Evolutionary conservation across 2,113 vertebrate genomes (phyloP).

Genomic region (Noturus placidus): DNA sequence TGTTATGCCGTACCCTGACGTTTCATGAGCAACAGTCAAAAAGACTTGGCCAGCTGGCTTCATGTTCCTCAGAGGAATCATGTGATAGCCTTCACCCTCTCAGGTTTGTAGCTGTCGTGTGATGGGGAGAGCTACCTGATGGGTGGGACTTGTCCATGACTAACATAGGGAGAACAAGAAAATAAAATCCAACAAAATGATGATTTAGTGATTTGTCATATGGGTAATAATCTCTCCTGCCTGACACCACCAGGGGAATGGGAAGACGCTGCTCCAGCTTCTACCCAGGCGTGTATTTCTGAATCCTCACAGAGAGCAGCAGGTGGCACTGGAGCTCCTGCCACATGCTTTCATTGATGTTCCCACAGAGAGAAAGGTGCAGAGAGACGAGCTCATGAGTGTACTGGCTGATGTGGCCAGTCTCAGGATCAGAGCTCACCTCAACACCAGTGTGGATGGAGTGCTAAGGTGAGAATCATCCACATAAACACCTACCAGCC

Average conservation of each 20-base stretch:
- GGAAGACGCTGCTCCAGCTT: conserved; percentile 72
- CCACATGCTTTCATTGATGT: conserved; percentile 74
- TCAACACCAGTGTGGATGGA: conserved; percentile 74
- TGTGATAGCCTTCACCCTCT: no score
- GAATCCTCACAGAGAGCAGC: conserved; percentile 76
- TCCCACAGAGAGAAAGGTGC: conserved; percentile 66
- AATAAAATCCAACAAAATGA: background rate
- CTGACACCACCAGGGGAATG: conserved; percentile 77
- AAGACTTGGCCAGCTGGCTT: background rate
- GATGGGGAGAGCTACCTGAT: background rate
- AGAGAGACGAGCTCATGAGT: conserved; percentile 81
- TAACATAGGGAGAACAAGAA: background rate
- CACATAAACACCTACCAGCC: background rate
- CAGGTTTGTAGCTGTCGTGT: background rate
- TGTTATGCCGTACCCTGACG: background rate
- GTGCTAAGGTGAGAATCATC: conserved; percentile 73
- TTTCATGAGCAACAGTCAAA: background rate
- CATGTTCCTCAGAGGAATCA: background rate
- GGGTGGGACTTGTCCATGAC: background rate
- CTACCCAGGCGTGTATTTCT: conserved; percentile 69
- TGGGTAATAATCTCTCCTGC: background rate
- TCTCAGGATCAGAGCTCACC: conserved; percentile 78
- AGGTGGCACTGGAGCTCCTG: conserved; percentile 69
- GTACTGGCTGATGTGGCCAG: conserved; percentile 80
- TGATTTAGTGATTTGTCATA: background rate